phyloP scores from a whole-genome alignment of 2,797 vertebrate genomes.

The Molossus molossus region DNA sequence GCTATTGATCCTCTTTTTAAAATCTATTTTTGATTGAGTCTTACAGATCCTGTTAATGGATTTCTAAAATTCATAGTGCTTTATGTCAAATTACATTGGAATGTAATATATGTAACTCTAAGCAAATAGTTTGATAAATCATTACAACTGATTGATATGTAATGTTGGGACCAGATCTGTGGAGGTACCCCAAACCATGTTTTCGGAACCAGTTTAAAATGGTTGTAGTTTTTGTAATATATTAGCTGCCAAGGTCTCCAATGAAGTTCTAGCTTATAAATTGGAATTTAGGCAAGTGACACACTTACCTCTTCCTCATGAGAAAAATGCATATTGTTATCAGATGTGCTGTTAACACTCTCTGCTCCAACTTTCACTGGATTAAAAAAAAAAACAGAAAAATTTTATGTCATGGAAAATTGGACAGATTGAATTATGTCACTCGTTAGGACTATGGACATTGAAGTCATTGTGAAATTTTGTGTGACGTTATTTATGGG shows the following conservation, averaged over 20 bases:
- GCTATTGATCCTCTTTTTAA: constrained; percentile 14
- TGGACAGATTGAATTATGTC: constrained; percentile 26
- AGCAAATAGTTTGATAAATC: constrained; percentile 6
- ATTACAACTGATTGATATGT: background rate
- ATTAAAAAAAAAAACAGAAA: background rate
- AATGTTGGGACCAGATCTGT: background rate
- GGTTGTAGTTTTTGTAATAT: constrained; percentile 24
- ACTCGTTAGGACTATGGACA: constrained; percentile 22
- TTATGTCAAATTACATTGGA: constrained; percentile 70
- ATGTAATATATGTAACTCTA: background rate
- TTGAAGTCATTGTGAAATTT: constrained; percentile 51
- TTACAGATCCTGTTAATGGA: constrained; percentile 50
- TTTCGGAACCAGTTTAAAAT: constrained; percentile 67
- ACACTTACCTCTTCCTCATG: background rate
- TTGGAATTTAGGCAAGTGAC: constrained; percentile 37
- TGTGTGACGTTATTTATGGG: constrained; percentile 33
- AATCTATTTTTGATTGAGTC: constrained; percentile 46
- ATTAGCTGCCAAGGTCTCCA: background rate
- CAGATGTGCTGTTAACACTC: background rate
- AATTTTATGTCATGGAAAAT: constrained; percentile 32
- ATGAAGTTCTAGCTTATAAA: background rate
- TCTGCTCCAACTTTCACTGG: constrained; percentile 15
- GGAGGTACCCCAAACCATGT: background rate
- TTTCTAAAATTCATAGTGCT: constrained; percentile 58
- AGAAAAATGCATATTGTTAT: constrained; percentile 27